Percentiles rank a stretch among this genome's conserved stretches.
These are phyloP conservation scores for Xenops minutus DNA, from an alignment of 2,797 vertebrate species.

Conservation along the genomic window DNA sequence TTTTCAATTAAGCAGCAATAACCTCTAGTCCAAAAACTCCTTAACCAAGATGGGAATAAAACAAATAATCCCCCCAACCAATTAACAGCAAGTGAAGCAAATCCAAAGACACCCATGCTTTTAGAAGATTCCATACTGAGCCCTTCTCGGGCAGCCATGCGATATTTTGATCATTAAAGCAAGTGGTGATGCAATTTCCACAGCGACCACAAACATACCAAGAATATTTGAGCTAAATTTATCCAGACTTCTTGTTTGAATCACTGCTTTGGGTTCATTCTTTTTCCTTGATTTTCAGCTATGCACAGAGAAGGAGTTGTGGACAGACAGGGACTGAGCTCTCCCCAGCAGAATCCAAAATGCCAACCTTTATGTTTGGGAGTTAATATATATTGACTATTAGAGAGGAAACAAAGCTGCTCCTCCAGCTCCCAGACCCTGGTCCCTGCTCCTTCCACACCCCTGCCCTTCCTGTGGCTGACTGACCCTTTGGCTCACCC, in stretches of 20 bases:
- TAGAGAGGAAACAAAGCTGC: not conserved
- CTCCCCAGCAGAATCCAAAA: not conserved
- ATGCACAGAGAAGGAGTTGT: not conserved
- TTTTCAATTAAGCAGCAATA: slow-evolving; percentile 21
- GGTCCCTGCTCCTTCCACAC: not conserved
- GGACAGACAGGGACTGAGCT: not conserved
- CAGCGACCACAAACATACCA: slow-evolving; percentile 64
- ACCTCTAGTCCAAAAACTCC: not conserved
- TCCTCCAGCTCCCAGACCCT: not conserved
- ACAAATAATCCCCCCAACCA: not conserved
- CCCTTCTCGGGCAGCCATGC: not conserved
- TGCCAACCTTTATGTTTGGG: not conserved
- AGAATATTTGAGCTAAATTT: slow-evolving; percentile 67
- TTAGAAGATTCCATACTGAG: not conserved
- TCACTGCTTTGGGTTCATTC: not conserved
- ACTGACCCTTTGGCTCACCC: not conserved
- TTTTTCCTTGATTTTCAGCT: slow-evolving; percentile 11
- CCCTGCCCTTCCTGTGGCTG: not conserved
- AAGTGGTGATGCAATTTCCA: slow-evolving; percentile 53
- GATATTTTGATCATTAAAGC: slow-evolving; percentile 50
- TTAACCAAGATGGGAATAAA: not conserved
- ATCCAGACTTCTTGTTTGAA: slow-evolving; percentile 33
- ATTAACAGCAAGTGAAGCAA: not conserved
- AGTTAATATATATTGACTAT: not conserved
- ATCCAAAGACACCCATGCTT: not conserved